Percentiles rank a stretch among this genome's conserved stretches.
Evolutionary conservation across 2,888 invertebrate genomes (phyloP).

Genomic region (Callyntrura guangdongensis): DNA sequence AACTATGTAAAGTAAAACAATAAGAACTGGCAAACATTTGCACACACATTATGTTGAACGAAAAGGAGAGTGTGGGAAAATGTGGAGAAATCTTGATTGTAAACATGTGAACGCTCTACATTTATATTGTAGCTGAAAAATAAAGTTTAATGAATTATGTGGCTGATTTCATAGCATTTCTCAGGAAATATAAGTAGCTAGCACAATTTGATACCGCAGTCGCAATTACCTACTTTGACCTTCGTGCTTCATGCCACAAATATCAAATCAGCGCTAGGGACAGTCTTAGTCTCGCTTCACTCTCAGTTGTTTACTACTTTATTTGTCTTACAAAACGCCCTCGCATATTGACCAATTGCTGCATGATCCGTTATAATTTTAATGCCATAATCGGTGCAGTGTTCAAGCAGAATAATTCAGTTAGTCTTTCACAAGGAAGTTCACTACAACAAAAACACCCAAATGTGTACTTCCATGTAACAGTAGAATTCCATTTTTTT

Average conservation of each 20-base stretch:
- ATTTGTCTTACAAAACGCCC: background rate
- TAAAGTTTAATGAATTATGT: conserved; percentile 47
- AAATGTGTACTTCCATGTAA: too few species aligned
- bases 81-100: conserved; percentile 73
- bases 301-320: too few species aligned
- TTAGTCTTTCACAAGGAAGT: too few species aligned
- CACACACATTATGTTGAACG: background rate
- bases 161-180: conserved; percentile 36
- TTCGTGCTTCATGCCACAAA: background rate
- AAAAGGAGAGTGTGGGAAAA: conserved; percentile 70
- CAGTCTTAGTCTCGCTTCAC: too few species aligned
- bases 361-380: too few species aligned
- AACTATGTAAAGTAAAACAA: conserved; percentile 43
- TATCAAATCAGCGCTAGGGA: too few species aligned
- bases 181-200: background rate
- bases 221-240: background rate
- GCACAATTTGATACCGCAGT: background rate
- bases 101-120: conserved; percentile 73
- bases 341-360: background rate
- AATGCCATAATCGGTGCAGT: too few species aligned
- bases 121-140: conserved; percentile 37
- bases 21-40: background rate
- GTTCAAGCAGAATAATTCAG: too few species aligned
- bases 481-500: too few species aligned
- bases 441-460: too few species aligned